These are phyloP conservation scores for Uloborus plumipes DNA, from an alignment of 2,888 invertebrate genomes.

Conservation along the genomic window DNA sequence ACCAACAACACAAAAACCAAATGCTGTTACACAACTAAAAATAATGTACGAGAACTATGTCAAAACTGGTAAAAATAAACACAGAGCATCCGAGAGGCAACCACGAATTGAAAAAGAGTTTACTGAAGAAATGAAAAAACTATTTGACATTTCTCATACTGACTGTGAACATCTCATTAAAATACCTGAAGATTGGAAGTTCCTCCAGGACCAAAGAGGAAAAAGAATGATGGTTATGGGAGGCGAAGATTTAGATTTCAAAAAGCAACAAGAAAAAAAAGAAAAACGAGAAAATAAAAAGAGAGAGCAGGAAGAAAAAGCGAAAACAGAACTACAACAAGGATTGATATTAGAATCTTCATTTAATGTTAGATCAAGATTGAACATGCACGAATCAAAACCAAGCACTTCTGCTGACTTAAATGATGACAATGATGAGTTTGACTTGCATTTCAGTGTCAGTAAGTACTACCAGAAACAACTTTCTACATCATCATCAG, in stretches of 20 bases:
- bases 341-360: background rate
- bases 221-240: background rate
- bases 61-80: background rate
- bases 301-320: constrained; percentile 2
- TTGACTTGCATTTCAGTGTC: no score
- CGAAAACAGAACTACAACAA: background rate
- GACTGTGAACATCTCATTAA: constrained; percentile 2
- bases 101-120: no score
- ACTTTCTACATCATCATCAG: no score
- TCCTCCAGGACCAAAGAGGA: background rate
- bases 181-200: background rate
- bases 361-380: background rate
- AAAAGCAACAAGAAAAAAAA: background rate
- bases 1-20: background rate
- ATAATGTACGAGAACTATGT: background rate
- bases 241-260: background rate
- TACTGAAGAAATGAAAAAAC: background rate
- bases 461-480: no score
- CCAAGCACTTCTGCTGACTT: background rate
- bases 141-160: background rate
- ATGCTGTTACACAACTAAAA: background rate
- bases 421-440: background rate
- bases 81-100: no score
- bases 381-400: background rate
- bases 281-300: background rate